These are phyloP conservation scores for Drosophila repleta DNA, from an alignment of 1,140 invertebrate genomes.

Conservation along the genomic window DNA sequence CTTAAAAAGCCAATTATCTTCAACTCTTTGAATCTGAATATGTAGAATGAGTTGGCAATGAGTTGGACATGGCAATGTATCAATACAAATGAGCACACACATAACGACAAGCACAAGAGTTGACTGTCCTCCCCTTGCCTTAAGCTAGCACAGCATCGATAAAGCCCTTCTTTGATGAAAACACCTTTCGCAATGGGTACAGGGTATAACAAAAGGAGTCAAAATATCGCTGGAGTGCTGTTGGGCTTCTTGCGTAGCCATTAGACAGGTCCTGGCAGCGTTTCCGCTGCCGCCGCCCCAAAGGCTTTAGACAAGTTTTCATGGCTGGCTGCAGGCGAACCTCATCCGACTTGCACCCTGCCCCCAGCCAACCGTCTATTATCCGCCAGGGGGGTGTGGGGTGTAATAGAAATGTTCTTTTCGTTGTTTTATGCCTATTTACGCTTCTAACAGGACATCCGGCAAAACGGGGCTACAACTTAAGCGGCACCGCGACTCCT, in stretches of 20 bases:
- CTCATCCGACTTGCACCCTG: conserved; percentile 20
- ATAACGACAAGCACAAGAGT: too few species aligned
- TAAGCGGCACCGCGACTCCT: conserved; percentile 50
- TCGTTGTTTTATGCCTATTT: conserved; percentile 83
- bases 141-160: neutral
- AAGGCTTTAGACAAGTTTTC: conserved; percentile 76
- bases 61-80: too few species aligned
- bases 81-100: too few species aligned
- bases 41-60: too few species aligned
- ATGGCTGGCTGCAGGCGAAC: conserved; percentile 53
- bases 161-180: neutral
- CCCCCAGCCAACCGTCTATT: neutral
- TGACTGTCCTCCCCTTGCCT: neutral
- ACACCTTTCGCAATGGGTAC: neutral
- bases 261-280: conserved; percentile 74
- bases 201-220: conserved; percentile 42
- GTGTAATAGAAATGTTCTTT: conserved; percentile 81
- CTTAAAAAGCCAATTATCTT: too few species aligned
- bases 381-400: conserved; percentile 1
- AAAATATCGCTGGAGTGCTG: conserved; percentile 57
- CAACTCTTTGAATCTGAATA: too few species aligned
- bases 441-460: conserved; percentile 80
- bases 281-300: conserved; percentile 61
- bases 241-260: conserved; percentile 69
- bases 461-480: conserved; percentile 72